Conservation (phyloP, 2,113 vertebrate species). For the Sorex araneus region DNA sequence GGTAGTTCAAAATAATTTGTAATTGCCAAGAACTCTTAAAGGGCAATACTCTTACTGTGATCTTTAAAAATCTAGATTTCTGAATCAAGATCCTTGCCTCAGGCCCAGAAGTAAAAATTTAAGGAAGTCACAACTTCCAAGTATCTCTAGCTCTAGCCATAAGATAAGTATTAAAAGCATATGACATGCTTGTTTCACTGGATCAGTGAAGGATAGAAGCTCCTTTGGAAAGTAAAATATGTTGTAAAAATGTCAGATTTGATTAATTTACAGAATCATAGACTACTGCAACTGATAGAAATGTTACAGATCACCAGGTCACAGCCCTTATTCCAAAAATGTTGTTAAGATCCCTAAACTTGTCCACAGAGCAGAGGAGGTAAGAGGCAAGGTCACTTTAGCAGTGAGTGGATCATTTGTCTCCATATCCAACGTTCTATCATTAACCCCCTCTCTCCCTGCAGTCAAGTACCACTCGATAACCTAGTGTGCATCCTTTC, state of each 20-base stretch:
- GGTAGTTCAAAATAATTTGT: conserved; percentile 85
- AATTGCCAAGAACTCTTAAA: conserved; percentile 80
- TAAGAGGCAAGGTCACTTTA: neutral
- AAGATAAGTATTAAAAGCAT: neutral
- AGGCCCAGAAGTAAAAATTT: neutral
- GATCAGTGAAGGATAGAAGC: neutral
- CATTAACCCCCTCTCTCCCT: neutral
- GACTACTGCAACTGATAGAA: neutral
- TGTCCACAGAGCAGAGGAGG: neutral
- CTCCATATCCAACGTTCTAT: neutral
- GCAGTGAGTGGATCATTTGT: neutral
- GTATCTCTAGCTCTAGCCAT: neutral
- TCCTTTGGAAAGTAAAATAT: neutral
- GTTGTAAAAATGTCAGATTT: neutral
- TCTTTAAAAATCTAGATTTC: conserved; percentile 59
- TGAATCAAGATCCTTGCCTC: conserved; percentile 3
- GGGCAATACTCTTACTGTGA: conserved; percentile 65
- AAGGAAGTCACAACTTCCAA: neutral
- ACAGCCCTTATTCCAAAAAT: neutral
- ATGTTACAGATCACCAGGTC: neutral
- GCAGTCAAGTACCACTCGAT: neutral
- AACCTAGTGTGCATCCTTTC: too few species aligned
- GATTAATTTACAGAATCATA: neutral
- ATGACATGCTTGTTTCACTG: neutral
- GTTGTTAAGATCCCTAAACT: neutral